phyloP scores from a whole-genome alignment of 1,140 invertebrate genomes.

The Lepidurus apus region DNA sequence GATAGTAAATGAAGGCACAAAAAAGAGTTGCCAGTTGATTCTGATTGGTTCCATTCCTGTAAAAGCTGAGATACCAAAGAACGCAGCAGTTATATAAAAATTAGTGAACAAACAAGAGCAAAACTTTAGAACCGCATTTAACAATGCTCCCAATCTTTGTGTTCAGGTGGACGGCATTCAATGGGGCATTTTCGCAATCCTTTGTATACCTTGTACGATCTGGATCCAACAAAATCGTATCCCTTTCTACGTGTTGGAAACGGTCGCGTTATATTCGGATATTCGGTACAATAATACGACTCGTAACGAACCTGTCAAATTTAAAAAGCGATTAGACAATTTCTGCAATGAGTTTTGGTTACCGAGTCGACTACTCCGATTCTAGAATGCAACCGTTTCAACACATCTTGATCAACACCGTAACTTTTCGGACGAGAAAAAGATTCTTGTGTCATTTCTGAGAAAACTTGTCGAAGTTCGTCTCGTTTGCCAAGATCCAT shows the following conservation, averaged over 20 bases:
- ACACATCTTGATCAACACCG: conserved; percentile 19
- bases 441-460: not conserved
- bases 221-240: not conserved
- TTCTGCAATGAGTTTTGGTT: not conserved
- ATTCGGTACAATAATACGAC: conserved; percentile 23
- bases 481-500: conserved; percentile 17
- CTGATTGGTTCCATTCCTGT: too few relatives aligned
- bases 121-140: not conserved
- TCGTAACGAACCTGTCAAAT: conserved; percentile 8
- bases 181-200: not conserved
- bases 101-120: too few relatives aligned
- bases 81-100: too few relatives aligned
- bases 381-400: not conserved
- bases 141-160: conserved; percentile 31
- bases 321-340: not conserved
- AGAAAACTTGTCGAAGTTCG: not conserved
- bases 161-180: conserved; percentile 22
- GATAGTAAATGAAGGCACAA: too few relatives aligned
- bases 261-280: not conserved
- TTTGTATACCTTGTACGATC: not conserved
- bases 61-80: too few relatives aligned
- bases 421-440: not conserved
- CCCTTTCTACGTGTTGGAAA: conserved; percentile 17
- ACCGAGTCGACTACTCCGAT: conserved; percentile 24
- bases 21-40: too few relatives aligned